phyloP scores from a whole-genome alignment of 2,888 invertebrate species.

The Rhamphomyia laevipes region DNA sequence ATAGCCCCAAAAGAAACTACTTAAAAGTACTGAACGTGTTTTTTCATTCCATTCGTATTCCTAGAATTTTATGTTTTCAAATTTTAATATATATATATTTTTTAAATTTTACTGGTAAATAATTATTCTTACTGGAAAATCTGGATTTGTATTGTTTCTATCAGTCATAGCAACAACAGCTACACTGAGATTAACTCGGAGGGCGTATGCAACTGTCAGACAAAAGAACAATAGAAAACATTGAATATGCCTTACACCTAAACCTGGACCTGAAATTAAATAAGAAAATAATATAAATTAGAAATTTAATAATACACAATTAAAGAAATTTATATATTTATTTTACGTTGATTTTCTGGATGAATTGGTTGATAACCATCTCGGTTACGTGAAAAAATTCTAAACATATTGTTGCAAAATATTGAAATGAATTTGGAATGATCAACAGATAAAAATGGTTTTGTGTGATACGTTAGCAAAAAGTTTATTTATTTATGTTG shows the following conservation, averaged over 20 bases:
- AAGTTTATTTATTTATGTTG: too few species aligned
- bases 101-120: neutral
- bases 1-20: constrained; percentile 60
- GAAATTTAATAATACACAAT: neutral
- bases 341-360: neutral
- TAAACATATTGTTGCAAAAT: too few species aligned
- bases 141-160: constrained; percentile 37
- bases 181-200: constrained; percentile 58
- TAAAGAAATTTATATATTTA: neutral
- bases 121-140: constrained; percentile 36
- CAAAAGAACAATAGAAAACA: constrained; percentile 48
- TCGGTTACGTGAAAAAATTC: neutral
- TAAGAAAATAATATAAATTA: neutral
- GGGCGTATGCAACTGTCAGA: constrained; percentile 48
- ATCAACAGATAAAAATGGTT: too few species aligned
- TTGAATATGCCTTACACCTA: constrained; percentile 53
- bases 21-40: constrained; percentile 45
- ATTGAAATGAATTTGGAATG: too few species aligned
- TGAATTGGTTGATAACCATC: neutral
- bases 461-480: too few species aligned
- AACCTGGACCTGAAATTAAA: constrained; percentile 35
- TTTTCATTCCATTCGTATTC: constrained; percentile 45
- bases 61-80: constrained; percentile 32
- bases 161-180: constrained; percentile 66
- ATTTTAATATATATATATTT: neutral